These are phyloP conservation scores for Aphaenogaster floridana DNA, from an alignment of 1,140 invertebrate species.

Conservation along the genomic window DNA sequence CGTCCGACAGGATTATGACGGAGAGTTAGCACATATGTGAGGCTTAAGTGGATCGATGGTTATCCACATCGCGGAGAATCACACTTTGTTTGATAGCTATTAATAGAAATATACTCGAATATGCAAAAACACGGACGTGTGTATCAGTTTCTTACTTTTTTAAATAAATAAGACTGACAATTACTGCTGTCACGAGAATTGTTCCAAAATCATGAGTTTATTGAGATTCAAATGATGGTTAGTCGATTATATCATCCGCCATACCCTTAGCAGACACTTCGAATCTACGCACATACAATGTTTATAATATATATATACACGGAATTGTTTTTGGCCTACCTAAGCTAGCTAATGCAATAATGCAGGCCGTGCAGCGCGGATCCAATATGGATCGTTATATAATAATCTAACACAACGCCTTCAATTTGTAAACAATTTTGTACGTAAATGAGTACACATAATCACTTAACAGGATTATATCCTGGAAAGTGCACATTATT, in stretches of 20 bases:
- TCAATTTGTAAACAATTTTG: slow-evolving; percentile 17
- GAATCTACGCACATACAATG: slow-evolving; percentile 46
- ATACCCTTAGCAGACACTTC: slow-evolving; percentile 37
- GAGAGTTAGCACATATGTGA: slow-evolving; percentile 5
- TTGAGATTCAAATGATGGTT: neutral
- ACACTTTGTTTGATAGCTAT: slow-evolving; percentile 22
- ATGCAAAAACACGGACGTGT: neutral
- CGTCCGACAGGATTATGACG: slow-evolving; percentile 46
- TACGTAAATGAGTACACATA: slow-evolving; percentile 6
- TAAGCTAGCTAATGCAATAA: slow-evolving; percentile 71
- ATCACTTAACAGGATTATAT: slow-evolving; percentile 13
- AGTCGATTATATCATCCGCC: neutral
- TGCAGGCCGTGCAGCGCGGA: slow-evolving; percentile 64
- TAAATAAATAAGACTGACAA: neutral
- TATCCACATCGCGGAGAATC: neutral
- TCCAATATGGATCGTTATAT: slow-evolving; percentile 46
- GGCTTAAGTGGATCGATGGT: neutral
- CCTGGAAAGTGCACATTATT: slow-evolving; percentile 2
- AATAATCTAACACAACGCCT: neutral
- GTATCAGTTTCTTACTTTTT: neutral
- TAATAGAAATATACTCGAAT: neutral
- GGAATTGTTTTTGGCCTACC: slow-evolving; percentile 77
- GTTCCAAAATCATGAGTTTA: neutral
- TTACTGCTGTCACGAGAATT: slow-evolving; percentile 3
- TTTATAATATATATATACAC: slow-evolving; percentile 67